Evolutionary conservation across 2,113 vertebrate genomes (phyloP), one percentile per base, ranked within the genome.

Genomic region (Cyphomyrus plagiostoma): DNA sequence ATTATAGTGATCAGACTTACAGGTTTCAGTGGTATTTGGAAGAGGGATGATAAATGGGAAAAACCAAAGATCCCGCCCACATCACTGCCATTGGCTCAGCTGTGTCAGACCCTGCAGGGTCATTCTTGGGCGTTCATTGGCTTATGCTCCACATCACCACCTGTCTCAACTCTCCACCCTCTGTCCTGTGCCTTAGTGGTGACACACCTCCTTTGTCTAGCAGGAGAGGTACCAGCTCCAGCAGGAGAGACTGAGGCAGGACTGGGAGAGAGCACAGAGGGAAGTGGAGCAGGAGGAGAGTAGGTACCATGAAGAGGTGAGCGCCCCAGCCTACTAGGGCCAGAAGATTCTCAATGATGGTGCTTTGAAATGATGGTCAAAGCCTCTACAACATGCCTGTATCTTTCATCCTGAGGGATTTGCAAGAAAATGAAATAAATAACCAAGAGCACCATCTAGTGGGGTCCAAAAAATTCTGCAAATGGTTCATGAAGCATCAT

Each of bases 201-300:
- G 93, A 95, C 93, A 91, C 92, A 91, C 66, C 92, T 93, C 39
- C 62, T 74, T 1, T 70, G 21, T 89, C 91, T 90, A 88, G 93
- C 95, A 99, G 98, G 98, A 99, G 91, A 98, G 96, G 92, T 99
- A 99, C 93, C 96, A 94, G 92, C 96, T 96, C 66, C 98, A 99
- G 91, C 98, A 99, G 94, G 96, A 97, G 95, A 99, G 98, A 93
- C 95, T 99, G 93, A 98, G 97, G 93, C 96, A 97, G 92, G 98
- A 98, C 92, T 99, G 98, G 98, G 98, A 99, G 94, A 97, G 95
- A 56, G 98, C 98, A 1, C 98, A 99, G 91, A 98, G 95, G 93
- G 98, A 99, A 92, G 98, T 99, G 91, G 97, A 97, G 87, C 98
- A 98, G 90, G 98, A 99, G 91, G 98, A 97, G 45, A 97, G 96